Conservation (phyloP, 2,797 vertebrate species). For the Thunnus albacares region DNA sequence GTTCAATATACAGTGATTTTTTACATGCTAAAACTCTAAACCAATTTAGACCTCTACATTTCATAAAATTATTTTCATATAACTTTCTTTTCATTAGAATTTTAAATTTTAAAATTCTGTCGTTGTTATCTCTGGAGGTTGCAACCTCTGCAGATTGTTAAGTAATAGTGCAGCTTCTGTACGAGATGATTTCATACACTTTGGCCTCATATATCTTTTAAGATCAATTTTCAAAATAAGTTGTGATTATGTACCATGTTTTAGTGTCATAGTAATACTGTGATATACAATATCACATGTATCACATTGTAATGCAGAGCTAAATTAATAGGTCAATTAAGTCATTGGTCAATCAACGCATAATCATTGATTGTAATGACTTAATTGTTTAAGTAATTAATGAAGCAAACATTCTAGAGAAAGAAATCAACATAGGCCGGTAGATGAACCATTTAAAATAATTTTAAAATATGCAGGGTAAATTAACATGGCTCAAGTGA, state of each 20-base stretch:
- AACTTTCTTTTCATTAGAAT: not conserved
- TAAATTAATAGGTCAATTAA: not conserved
- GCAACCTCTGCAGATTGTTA: not conserved
- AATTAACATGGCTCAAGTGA: slow-evolving; percentile 17
- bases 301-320: not conserved
- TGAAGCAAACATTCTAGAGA: not conserved
- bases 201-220: not conserved
- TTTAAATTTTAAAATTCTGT: slow-evolving; percentile 5
- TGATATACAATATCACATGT: not conserved
- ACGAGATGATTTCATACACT: not conserved
- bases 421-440: not conserved
- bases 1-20: slow-evolving; percentile 24
- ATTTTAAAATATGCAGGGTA: not conserved
- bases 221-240: not conserved
- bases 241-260: not conserved
- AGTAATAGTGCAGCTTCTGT: not conserved
- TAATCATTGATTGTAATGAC: not conserved
- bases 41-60: not conserved
- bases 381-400: not conserved
- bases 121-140: not conserved
- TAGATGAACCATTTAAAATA: not conserved
- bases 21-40: slow-evolving; percentile 17
- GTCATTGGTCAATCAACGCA: not conserved
- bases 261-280: not conserved
- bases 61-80: slow-evolving; percentile 2